Evolutionary conservation across 2,797 vertebrate genomes (phyloP), one percentile per base, ranked within the genome.

Genomic region (Spinibarbus caldwelli): DNA sequence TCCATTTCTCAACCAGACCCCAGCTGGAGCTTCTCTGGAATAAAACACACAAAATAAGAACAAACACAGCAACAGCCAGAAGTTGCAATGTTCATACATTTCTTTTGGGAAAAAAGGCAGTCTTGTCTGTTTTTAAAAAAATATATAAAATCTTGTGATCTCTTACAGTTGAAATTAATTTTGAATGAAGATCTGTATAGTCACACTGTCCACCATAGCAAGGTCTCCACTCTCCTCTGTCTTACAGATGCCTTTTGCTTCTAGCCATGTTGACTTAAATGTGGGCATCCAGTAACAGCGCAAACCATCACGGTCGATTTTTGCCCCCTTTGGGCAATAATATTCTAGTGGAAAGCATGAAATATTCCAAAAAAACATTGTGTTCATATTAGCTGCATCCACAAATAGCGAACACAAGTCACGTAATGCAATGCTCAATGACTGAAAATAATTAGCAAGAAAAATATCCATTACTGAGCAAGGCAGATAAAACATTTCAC

Each of bases 221-320:
- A 96, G 86, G 23, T 93, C 90, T 52, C 93, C 95, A 84, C 93
- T 92, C 0, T 29, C 57, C 1, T 78, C 86, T 0, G 57, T 75
- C 75, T 85, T 86, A 86, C 96, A 96, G 6, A 83, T 88, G 4
- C 38, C 81, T 79, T 2, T 90, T 0, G 93, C 95, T 54, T 92
- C 90, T n/a, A 83, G 79, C 94, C 93, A 94, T 0, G 93, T 86
- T 5, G 90, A 90, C 4, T 86, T 73, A 15, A 8, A 47, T 11
- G 86, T 87, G 71, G 93, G 91, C 17, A 96, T 92, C 96, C 95
- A 96, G 87, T 92, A 96, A 86, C 96, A 96, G 75, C 80, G 90
- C 78, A 90, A 78, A 79, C 89, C 91, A 80, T 64, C 82, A 85
- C 88, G 83, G 77, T 94, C 90, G 85, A 96, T 86, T 86, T 11